Evolutionary conservation across 2,888 invertebrate genomes (phyloP), one percentile per base, ranked within the genome.

Genomic region (Amphipoea lucens): DNA sequence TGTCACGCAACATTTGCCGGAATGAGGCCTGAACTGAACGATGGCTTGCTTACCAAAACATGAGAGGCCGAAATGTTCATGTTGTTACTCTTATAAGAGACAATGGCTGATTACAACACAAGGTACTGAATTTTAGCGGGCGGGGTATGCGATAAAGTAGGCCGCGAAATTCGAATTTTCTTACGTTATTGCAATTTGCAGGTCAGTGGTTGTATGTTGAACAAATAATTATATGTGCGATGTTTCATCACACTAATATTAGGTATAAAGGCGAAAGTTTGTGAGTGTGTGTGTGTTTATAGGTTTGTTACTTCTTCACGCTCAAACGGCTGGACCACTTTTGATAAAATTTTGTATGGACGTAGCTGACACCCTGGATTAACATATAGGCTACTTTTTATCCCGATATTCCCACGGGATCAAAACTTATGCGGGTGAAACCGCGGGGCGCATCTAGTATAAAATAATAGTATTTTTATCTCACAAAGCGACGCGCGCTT

Each of bases 11-110:
- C 60, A 72, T 48, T 63, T 36, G 65, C 12, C n/a, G 45, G 77
- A 67, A 70, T 42, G 68, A 40, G 20, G 42, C 12, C 48, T n/a
- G 20, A n/a, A 17, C 29, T 36, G 17, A n/a, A 36, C 70, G 69
- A 29, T 23, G 48, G 23, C 67, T 69, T 51, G 71, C 57, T 82
- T 69, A 82, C 51, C 65, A 86, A 65, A 84, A 84, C 83, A 84
- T 6, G 12, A 0, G 42, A 14, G 48, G 23, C 23, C 29, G 69
- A 42, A 40, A 42, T 36, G 57, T 51, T 63, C 57, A 60, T 36
- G 36, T 45, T 17, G 36, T 11, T 40, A 36, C 51, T 60, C 36
- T 51, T 3, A 7, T 0, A 23, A 5, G 4, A 68, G 45, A 82
- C 54, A 80, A 82, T 80, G 67, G 20, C 7, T 17, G n/a, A 45